These are phyloP conservation scores for Geococcyx californianus DNA, from an alignment of 2,113 vertebrate species.

Conservation along the genomic window DNA sequence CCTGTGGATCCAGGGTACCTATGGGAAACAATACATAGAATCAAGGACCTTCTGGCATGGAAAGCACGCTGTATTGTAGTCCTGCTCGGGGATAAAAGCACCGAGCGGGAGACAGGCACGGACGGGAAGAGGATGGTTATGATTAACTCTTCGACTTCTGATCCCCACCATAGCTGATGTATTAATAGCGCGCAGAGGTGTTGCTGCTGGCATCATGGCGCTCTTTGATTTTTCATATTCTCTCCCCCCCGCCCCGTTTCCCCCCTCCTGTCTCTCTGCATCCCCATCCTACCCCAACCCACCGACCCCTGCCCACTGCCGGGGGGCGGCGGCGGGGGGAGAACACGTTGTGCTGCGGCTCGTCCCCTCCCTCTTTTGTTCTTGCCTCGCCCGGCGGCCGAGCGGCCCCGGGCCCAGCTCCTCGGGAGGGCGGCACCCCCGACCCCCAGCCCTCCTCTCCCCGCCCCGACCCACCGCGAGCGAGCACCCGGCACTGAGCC, in stretches of 20 bases:
- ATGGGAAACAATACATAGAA: neutral
- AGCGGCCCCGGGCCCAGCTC: neutral
- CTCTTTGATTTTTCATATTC: neutral
- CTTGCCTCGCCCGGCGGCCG: slow-evolving; percentile 1
- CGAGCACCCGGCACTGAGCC: neutral
- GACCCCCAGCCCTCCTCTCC: neutral
- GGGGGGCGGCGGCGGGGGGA: neutral
- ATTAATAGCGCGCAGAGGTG: slow-evolving; percentile 22
- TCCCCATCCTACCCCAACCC: neutral
- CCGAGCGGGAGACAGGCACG: neutral
- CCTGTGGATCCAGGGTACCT: neutral
- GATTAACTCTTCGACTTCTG: slow-evolving; percentile 53
- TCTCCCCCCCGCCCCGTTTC: too few species aligned
- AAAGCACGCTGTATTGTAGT: neutral
- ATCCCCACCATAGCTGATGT: neutral
- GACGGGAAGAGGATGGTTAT: neutral
- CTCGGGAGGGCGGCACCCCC: neutral
- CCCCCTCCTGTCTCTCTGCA: neutral
- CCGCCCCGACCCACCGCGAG: neutral
- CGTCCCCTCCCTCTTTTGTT: slow-evolving; percentile 78
- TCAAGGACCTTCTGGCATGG: neutral
- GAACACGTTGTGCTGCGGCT: slow-evolving; percentile 33
- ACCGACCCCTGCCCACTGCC: neutral
- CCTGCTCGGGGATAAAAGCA: neutral
- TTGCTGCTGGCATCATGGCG: slow-evolving; percentile 65